These are phyloP conservation scores for Pantelozetes paolii DNA, from an alignment of 2,888 invertebrate genomes.

Conservation along the genomic window DNA sequence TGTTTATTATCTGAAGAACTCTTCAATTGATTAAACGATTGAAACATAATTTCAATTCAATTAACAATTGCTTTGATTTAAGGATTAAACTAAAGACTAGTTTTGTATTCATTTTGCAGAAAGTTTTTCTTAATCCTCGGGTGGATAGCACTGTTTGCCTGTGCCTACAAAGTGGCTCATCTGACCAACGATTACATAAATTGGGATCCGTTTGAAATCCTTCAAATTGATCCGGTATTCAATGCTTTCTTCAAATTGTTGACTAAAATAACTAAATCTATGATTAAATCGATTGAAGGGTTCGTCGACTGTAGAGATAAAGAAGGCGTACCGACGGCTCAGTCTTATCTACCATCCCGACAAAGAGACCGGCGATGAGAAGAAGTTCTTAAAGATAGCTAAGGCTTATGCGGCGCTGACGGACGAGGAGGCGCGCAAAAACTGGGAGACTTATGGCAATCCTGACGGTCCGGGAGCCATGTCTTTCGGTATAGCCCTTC, in stretches of 20 bases:
- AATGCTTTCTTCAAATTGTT: neutral
- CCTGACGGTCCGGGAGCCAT: constrained; percentile 99
- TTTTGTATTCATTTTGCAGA: constrained; percentile 35
- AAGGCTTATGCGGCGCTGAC: constrained; percentile 79
- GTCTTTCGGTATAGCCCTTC: constrained; percentile 98
- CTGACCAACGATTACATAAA: constrained; percentile 98
- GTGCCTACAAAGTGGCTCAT: constrained; percentile 87
- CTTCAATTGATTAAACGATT: no score
- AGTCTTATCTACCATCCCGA: constrained; percentile 95
- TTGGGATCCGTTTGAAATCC: constrained; percentile 96
- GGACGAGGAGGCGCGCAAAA: constrained; percentile 91
- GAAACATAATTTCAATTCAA: neutral
- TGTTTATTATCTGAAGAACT: neutral
- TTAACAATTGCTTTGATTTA: neutral
- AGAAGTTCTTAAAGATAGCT: constrained; percentile 93
- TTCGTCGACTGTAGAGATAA: constrained; percentile 80
- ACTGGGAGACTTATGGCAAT: constrained; percentile 99
- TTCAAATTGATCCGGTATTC: constrained; percentile 72
- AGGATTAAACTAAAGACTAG: neutral
- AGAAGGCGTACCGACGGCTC: constrained; percentile 88
- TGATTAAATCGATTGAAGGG: constrained; percentile 57
- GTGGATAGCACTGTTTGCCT: constrained; percentile 72
- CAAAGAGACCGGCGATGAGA: constrained; percentile 93
- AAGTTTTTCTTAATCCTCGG: constrained; percentile 67
- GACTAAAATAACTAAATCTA: neutral